Percentiles rank a stretch among this genome's conserved stretches.
phyloP scores from a whole-genome alignment of 1,140 invertebrate species.

The Dufourea novaeangliae region DNA sequence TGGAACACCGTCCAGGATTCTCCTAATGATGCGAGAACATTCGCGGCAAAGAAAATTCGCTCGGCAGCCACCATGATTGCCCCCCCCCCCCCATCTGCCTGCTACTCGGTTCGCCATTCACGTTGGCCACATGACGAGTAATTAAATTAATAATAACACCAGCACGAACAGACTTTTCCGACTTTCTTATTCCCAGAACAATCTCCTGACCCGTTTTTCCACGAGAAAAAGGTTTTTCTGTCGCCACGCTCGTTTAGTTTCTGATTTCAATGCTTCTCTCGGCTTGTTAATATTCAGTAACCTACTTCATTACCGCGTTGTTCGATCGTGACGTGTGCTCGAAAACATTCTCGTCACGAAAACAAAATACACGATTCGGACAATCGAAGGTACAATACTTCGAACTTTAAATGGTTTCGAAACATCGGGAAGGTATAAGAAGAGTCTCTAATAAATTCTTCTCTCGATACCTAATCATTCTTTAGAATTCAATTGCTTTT shows the following conservation, averaged over 20 bases:
- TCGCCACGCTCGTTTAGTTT: neutral
- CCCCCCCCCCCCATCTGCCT: neutral
- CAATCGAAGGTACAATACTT: neutral
- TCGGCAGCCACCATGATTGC: neutral
- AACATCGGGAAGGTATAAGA: no score
- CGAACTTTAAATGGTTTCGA: no score
- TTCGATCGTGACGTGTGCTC: neutral
- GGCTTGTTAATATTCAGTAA: constrained; percentile 9
- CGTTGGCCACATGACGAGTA: constrained; percentile 55
- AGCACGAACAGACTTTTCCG: constrained; percentile 46
- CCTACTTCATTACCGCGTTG: neutral
- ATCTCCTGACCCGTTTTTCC: constrained; percentile 21
- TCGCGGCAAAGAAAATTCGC: neutral
- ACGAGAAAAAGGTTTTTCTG: constrained; percentile 42
- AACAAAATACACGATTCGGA: neutral
- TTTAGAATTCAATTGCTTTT: no score
- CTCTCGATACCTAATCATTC: no score
- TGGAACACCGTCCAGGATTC: neutral
- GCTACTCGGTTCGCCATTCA: constrained; percentile 50
- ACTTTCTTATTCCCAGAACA: constrained; percentile 74
- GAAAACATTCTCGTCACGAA: neutral
- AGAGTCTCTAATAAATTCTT: no score
- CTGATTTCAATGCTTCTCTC: constrained; percentile 2
- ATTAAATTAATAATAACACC: constrained; percentile 70
- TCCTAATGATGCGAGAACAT: neutral